Conservation (phyloP, 2,888 invertebrate species). For the Ochropleura plecta region DNA sequence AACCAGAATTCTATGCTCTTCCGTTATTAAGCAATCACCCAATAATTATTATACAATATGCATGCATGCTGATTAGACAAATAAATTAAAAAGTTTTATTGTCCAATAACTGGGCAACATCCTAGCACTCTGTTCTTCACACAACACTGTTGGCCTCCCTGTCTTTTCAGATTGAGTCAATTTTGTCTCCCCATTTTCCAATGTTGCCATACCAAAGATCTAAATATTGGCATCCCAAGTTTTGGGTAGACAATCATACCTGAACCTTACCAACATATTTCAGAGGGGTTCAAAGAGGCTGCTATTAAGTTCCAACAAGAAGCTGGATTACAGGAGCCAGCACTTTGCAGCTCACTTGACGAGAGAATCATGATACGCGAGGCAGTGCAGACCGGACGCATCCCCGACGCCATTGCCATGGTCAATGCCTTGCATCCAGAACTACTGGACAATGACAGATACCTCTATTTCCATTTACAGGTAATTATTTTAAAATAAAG, state of each 20-base stretch:
- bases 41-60: too few species aligned
- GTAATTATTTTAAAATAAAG: slow-evolving; percentile 79
- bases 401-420: slow-evolving; percentile 97
- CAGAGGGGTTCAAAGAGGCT: slow-evolving; percentile 98
- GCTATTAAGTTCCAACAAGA: slow-evolving; percentile 99
- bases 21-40: too few species aligned
- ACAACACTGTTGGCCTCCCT: not conserved
- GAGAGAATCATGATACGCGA: slow-evolving; percentile 98
- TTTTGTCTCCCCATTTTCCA: not conserved
- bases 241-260: slow-evolving; percentile 14
- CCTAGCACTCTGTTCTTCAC: not conserved
- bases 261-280: slow-evolving; percentile 63
- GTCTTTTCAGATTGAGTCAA: not conserved
- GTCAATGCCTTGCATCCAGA: slow-evolving; percentile 99
- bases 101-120: not conserved
- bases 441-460: slow-evolving; percentile 97
- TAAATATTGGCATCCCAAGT: not conserved
- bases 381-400: slow-evolving; percentile 97
- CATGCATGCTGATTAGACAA: not conserved
- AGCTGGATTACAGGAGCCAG: slow-evolving; percentile 93
- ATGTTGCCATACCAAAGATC: not conserved
- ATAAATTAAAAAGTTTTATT: not conserved
- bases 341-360: slow-evolving; percentile 94
- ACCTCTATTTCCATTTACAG: slow-evolving; percentile 98
- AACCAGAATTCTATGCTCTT: too few species aligned